Evolutionary conservation across 64 coral and sea anemone genomes (phyloP).

Genomic region (Actinia equina): DNA sequence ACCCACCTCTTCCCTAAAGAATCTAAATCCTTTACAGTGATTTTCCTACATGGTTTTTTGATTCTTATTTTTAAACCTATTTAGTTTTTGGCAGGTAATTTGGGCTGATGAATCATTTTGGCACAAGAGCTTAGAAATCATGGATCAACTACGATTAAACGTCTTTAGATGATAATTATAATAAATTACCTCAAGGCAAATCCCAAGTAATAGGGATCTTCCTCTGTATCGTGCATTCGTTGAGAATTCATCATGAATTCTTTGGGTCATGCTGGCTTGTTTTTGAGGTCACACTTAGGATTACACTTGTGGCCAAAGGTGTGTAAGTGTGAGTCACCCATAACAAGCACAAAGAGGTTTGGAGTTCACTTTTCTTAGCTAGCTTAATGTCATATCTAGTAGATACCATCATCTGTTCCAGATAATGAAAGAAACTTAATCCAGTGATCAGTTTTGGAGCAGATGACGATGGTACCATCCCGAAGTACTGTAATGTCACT

Average conservation of each 20-base stretch:
- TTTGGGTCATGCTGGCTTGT: not conserved
- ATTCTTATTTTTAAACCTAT: not conserved
- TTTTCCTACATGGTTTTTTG: not conserved
- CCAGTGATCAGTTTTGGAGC: constrained; percentile 66
- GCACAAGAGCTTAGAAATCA: not conserved
- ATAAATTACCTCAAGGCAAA: not conserved
- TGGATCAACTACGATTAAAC: not conserved
- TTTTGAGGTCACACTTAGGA: not conserved
- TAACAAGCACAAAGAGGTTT: not conserved
- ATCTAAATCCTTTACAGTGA: not conserved
- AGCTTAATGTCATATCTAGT: not conserved
- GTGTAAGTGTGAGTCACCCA: not conserved
- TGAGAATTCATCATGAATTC: not conserved
- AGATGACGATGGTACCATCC: constrained; percentile 42
- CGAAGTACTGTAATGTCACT: constrained; percentile 50
- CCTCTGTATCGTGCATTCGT: not conserved
- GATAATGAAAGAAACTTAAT: constrained; percentile 48
- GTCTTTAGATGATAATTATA: not conserved
- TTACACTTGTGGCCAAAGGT: not conserved
- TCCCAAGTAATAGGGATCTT: not conserved
- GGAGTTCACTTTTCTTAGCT: not conserved
- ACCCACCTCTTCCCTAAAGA: not conserved
- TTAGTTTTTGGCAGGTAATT: too few species aligned
- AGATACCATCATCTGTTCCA: not conserved
- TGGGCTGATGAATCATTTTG: too few species aligned